Base-by-base conservation (phyloP, 2,113 vertebrate species). In the Chaenogobius annularis region DNA sequence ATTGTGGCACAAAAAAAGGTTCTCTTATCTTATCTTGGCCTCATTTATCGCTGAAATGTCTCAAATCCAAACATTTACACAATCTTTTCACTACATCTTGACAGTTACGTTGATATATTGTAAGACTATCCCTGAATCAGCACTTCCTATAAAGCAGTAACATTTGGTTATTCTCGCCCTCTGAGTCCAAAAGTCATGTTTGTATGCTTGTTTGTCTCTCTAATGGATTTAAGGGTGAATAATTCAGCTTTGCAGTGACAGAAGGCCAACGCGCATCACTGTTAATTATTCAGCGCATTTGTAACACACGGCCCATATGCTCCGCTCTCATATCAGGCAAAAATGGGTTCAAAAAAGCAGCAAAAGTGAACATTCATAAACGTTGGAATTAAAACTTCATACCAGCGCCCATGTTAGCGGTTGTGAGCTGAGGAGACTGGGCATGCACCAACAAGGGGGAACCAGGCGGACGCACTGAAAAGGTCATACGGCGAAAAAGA, bases 271-370 rank as follows among this genome's bases (percentile, higher is more conserved):
- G 23, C 68, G 82, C 74, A 83, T 85, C 72, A 69, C 81, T 71
- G 80, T 89, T 83, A 88, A 90, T 93, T 89, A 90, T 91, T 92
- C 76, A 91, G 82, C 37, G 35, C 75, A 61, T 69, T 75, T 22
- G 58, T 68, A 78, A 76, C 71, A 83, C 61, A 68, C 5, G 23
- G 75, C 59, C 83, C 77, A 88, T 85, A 80, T 90, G 87, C 78
- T 81, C 70, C 17, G 64, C 68, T 13, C 19, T 58, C 19, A 56
- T 69, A 71, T 73, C 77, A 52, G 68, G 64, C 73, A 69, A 14
- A 6, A 66, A 56, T 5, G 23, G 15, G 2, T 15, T 35, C 7
- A 44, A 31, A 48, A 69, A 74, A 70, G 48, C 26, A 10, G 5
- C 46, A 61, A 40, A 52, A 0, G 20, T 73, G 66, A 74, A 75